Evolutionary conservation across 2,888 invertebrate species (phyloP).

Genomic region (Stegana nigrithorax): DNA sequence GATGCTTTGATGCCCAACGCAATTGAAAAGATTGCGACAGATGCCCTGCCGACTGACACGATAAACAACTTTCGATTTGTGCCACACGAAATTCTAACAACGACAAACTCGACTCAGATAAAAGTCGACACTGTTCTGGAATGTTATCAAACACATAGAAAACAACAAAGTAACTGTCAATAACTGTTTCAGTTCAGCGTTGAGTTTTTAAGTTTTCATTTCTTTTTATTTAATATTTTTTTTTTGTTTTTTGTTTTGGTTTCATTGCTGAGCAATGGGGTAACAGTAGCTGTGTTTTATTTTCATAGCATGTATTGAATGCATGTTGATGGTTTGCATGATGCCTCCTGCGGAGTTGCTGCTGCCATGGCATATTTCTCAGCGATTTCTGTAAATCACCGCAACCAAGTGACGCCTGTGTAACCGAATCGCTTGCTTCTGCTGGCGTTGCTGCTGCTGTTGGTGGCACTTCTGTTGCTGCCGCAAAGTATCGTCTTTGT

Average conservation of each 20-base stretch:
- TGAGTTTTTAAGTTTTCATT: background rate
- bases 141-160: too few relatives aligned
- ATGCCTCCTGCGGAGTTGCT: slow-evolving; percentile 18
- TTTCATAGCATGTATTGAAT: slow-evolving; percentile 20
- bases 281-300: slow-evolving; percentile 46
- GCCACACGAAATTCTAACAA: slow-evolving; percentile 27
- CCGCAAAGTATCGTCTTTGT: slow-evolving; percentile 16
- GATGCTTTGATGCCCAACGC: too few relatives aligned
- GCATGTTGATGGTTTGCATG: slow-evolving; percentile 43
- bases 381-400: slow-evolving; percentile 43
- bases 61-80: slow-evolving; percentile 11
- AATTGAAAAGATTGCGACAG: too few relatives aligned
- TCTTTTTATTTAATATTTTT: background rate
- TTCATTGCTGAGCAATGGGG: too few relatives aligned
- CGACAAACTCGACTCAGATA: too few relatives aligned
- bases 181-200: slow-evolving; percentile 10
- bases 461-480: slow-evolving; percentile 6
- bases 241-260: background rate
- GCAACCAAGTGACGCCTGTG: slow-evolving; percentile 36
- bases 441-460: slow-evolving; percentile 19
- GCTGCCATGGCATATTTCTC: slow-evolving; percentile 6
- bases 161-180: too few relatives aligned
- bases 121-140: slow-evolving; percentile 15
- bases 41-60: slow-evolving; percentile 44
- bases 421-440: slow-evolving; percentile 41